Conservation (phyloP, 2,888 invertebrate species). For the Notodonta dromedarius region DNA sequence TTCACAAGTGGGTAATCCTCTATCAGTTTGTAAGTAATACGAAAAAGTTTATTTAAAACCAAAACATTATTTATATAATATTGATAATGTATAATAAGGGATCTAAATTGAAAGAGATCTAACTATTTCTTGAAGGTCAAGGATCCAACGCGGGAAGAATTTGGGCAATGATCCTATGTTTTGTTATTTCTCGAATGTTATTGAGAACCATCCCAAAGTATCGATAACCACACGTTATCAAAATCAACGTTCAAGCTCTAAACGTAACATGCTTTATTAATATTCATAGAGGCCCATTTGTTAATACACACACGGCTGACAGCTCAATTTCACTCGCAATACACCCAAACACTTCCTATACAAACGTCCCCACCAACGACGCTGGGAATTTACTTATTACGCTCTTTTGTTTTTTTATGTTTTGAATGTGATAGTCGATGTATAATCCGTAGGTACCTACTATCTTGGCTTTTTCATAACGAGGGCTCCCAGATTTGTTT, state of each 20-base stretch:
- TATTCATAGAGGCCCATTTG: slow-evolving; percentile 79
- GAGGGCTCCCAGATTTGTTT: too few relatives aligned
- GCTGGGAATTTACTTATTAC: slow-evolving; percentile 34
- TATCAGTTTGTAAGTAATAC: too few relatives aligned
- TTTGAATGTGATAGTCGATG: neutral
- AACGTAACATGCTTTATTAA: slow-evolving; percentile 69
- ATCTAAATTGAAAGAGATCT: too few relatives aligned
- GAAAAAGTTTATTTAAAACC: too few relatives aligned
- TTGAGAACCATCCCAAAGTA: neutral
- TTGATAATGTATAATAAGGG: too few relatives aligned
- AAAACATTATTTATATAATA: too few relatives aligned
- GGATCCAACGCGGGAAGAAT: too few relatives aligned
- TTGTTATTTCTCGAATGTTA: too few relatives aligned
- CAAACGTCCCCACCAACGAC: slow-evolving; percentile 45
- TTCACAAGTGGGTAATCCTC: too few relatives aligned
- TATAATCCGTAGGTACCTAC: neutral
- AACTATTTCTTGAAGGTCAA: too few relatives aligned
- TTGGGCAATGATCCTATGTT: too few relatives aligned
- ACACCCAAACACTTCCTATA: slow-evolving; percentile 51
- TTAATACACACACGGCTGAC: slow-evolving; percentile 76
- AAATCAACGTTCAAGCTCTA: neutral
- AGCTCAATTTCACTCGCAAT: slow-evolving; percentile 75
- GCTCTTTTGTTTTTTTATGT: slow-evolving; percentile 11
- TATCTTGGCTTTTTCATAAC: too few relatives aligned
- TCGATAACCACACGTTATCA: neutral